Evolutionary conservation across 2,888 invertebrate genomes (phyloP), one percentile per base, ranked within the genome.

Genomic region (Xestia c-nigrum): DNA sequence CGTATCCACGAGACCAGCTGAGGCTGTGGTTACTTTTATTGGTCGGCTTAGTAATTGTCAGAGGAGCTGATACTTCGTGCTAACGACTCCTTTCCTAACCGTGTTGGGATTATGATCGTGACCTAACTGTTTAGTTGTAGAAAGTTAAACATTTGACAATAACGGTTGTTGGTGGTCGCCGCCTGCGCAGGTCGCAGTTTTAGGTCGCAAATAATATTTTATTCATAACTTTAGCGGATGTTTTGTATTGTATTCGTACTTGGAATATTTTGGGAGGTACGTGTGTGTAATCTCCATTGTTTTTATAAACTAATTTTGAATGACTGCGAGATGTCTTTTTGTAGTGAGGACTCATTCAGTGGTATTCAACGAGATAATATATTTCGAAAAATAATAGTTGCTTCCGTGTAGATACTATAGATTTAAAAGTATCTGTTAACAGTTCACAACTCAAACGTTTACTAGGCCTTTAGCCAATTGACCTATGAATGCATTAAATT

Each of bases 61-160:
- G 67, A 21, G 10, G 40, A 24, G 24, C 50, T 70, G 40, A 52
- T 24, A 16, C 9, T 16, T 31, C 14, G 38, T 40, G 31, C 14
- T 21, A 16, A 38, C 1, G 7, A 46, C 31, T 72, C 5, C 24
- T 31, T 52, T 40, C 31, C 16, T 21, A 43, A 31, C 40, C 10
- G 5, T 72, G 16, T 31, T 6, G 5, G 46, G 73, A 72, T 24
- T 14, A 16, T 38, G 57, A 14, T 21, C 16, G 72, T 73, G 55
- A 46, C 19, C 73, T 12, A 47, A 31, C 5, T 50, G 50, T 50
- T 50, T n/a, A 76, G 6, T 21, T 14, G 77, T 46, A 64, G 52
- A 76, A 76, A 75, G 76, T 55, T 21, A 43, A 75, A 55, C 5
- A 46, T 63, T 76, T 46, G 24, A 46, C 46, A 76, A 50, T 43